Conservation (phyloP, 2,113 vertebrate genomes). For the Crotalus viridis region DNA sequence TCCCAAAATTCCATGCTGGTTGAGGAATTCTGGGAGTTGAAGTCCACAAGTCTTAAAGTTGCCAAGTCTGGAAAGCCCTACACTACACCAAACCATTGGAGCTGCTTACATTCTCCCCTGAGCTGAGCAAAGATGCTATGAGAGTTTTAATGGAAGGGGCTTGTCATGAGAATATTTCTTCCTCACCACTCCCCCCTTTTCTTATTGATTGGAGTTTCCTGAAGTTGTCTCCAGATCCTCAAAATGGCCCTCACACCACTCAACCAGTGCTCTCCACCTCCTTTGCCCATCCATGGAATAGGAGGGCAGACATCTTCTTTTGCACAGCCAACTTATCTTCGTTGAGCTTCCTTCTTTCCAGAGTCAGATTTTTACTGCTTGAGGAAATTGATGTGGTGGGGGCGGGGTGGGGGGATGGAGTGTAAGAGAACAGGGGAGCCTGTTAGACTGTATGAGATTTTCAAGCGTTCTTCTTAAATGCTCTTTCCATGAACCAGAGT, state of each 20-base stretch:
- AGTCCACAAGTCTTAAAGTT: background rate
- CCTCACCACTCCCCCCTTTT: background rate
- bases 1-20: background rate
- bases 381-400: background rate
- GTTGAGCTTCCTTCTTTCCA: background rate
- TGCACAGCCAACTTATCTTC: background rate
- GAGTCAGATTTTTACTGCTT: background rate
- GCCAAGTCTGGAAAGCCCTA: background rate
- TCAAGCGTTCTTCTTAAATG: background rate
- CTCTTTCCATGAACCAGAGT: background rate
- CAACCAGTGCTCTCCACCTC: background rate
- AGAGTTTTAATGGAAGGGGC: background rate
- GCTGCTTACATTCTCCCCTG: background rate
- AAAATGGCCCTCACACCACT: background rate
- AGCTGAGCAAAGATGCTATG: background rate
- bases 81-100: background rate
- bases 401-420: background rate
- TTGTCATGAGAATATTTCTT: background rate
- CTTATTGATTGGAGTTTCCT: background rate
- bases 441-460: background rate
- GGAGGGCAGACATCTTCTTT: background rate
- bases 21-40: background rate
- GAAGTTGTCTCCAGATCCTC: background rate
- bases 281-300: background rate
- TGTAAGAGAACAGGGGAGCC: background rate